Base-by-base conservation (phyloP, 2,888 invertebrate species). In the Amphipoea lucens region DNA sequence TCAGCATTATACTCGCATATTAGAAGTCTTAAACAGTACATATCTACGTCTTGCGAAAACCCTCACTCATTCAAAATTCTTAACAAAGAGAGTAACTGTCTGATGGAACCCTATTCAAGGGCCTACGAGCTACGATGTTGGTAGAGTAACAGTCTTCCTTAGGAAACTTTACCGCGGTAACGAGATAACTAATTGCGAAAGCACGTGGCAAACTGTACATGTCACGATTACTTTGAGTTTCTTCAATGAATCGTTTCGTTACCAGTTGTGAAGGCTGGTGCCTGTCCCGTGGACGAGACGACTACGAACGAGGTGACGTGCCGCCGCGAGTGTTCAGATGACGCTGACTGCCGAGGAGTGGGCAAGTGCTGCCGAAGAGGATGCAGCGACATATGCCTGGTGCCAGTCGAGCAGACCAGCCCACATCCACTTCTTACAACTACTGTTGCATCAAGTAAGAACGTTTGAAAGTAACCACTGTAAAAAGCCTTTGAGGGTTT, bases 291-390 rank as follows among this genome's bases (percentile, higher is more conserved):
- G 54, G 88, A 90, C 40, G 82, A 81, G 57, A 57, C 74, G 42
- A 91, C 83, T 12, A 54, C 86, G 40, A 88, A 88, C 62, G 92
- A 90, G 82, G 86, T 81, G 23, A 90, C 94, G 69, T 99, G 99
- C 92, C 97, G 97, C 14, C 96, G 97, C 57, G 98, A 98, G 93
- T 99, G 99, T 91, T 95, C 97, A 82, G 97, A 97, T 76, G 99
- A 99, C 93, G 98, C 98, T 0, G 98, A 99, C 92, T 99, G 99
- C 92, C 95, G 97, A 23, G 98, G 97, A 57, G 97, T 97, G 45
- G 97, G 97, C 92, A 99, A 99, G 94, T 99, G 99, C 93, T 99
- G 99, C 94, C 94, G 95, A 84, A 98, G 98, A 90, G 98, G 98
- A 74, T 99, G 99, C 93, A 98, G 98, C 66, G 97, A 97, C 48